Conservation (phyloP, 2,113 vertebrate genomes). For the Coturnix japonica region DNA sequence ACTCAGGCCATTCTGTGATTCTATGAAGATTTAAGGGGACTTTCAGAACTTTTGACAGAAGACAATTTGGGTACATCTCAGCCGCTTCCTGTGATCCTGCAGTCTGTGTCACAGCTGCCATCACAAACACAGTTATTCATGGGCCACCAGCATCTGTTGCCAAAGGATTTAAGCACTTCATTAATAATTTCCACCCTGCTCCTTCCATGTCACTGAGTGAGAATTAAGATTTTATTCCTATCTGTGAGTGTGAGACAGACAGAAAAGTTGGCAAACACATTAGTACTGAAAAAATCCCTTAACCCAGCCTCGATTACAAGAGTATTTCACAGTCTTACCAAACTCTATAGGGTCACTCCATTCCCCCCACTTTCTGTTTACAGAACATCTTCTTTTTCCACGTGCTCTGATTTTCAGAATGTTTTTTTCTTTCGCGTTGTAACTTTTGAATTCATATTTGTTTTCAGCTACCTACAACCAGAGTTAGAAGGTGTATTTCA, state of each 20-base stretch:
- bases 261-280: neutral
- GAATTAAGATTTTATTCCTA: neutral
- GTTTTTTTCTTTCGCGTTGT: neutral
- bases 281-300: neutral
- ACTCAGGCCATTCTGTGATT: too few species aligned
- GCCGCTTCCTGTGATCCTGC: neutral
- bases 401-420: conserved; percentile 38
- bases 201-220: neutral
- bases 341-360: conserved; percentile 64
- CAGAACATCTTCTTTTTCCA: rapidly evolving
- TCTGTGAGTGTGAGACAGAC: neutral
- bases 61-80: neutral
- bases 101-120: neutral
- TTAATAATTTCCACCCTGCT: neutral
- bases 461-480: neutral
- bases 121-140: neutral
- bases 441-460: conserved; percentile 9
- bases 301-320: neutral
- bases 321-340: conserved; percentile 29
- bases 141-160: neutral
- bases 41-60: rapidly evolving
- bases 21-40: neutral
- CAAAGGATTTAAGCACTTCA: neutral
- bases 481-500: neutral
- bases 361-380: neutral